These are phyloP conservation scores for Passerculus sandwichensis DNA, from an alignment of 2,797 vertebrate species.

Conservation along the genomic window DNA sequence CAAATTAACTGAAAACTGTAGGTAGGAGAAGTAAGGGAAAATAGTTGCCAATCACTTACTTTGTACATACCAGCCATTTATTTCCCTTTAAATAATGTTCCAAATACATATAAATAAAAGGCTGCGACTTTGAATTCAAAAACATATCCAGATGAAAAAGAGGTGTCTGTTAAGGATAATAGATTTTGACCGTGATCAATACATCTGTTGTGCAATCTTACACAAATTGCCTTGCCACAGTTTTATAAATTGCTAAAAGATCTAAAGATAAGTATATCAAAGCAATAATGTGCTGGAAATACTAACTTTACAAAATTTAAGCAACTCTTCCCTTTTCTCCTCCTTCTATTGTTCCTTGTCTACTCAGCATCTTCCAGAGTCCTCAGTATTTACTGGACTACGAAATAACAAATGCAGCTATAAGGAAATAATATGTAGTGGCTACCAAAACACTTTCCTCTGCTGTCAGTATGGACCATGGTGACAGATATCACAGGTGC, in stretches of 20 bases:
- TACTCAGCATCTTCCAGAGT: neutral
- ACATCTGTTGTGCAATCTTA: neutral
- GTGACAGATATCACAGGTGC: neutral
- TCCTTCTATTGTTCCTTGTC: neutral
- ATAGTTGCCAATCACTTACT: neutral
- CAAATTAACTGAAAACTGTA: neutral
- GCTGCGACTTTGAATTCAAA: neutral
- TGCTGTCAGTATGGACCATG: neutral
- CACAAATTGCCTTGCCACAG: neutral
- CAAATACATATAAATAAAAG: neutral
- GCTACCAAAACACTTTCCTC: neutral
- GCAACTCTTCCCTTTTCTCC: neutral
- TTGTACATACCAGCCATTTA: neutral
- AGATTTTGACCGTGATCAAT: neutral
- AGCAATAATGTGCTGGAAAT: neutral
- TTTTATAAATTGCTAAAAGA: neutral
- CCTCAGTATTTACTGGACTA: neutral
- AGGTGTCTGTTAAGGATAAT: neutral
- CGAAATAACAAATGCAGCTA: neutral
- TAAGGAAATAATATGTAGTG: neutral
- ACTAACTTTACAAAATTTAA: neutral
- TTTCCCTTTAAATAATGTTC: neutral
- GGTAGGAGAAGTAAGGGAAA: neutral
- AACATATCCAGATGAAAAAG: neutral
- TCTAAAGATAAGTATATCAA: neutral